Evolutionary conservation across 2,113 vertebrate genomes (phyloP).

Genomic region (Hippocampus zosterae): DNA sequence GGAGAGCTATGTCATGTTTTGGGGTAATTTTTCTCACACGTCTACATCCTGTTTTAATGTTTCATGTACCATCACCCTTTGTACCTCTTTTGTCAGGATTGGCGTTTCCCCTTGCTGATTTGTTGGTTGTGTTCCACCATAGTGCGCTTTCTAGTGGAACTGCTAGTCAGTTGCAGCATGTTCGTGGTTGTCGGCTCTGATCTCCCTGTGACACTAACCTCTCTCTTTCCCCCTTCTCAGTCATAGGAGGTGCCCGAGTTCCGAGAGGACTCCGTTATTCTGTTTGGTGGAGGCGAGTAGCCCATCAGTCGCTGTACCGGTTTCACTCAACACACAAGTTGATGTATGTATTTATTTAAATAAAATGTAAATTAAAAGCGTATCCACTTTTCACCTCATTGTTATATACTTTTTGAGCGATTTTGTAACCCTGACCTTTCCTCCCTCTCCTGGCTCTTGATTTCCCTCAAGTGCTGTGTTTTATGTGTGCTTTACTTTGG

Average conservation of each 20-base stretch:
- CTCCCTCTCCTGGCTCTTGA: conserved; percentile 44
- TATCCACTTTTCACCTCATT: not conserved
- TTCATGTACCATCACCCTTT: not conserved
- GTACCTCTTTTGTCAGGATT: not conserved
- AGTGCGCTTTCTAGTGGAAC: too few species aligned
- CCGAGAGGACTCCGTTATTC: not conserved
- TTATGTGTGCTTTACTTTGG: conserved; percentile 60
- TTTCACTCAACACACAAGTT: not conserved
- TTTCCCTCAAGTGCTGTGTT: conserved; percentile 64
- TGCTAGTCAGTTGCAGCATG: too few species aligned
- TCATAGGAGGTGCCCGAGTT: too few species aligned
- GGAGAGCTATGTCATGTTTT: not conserved
- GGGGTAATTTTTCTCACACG: not conserved
- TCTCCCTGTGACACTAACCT: too few species aligned
- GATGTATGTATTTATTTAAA: not conserved
- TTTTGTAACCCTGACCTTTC: conserved; percentile 39
- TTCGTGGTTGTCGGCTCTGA: too few species aligned
- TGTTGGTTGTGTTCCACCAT: too few species aligned
- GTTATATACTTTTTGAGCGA: conserved; percentile 10
- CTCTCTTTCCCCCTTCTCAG: too few species aligned
- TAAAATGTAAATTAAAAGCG: not conserved
- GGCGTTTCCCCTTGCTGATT: not conserved
- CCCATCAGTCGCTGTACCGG: too few species aligned
- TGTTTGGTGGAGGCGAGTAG: too few species aligned
- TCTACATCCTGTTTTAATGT: not conserved